Evolutionary conservation across 2,888 invertebrate species (phyloP), one percentile per base, ranked within the genome.

Genomic region (Diachrysia chrysitis): DNA sequence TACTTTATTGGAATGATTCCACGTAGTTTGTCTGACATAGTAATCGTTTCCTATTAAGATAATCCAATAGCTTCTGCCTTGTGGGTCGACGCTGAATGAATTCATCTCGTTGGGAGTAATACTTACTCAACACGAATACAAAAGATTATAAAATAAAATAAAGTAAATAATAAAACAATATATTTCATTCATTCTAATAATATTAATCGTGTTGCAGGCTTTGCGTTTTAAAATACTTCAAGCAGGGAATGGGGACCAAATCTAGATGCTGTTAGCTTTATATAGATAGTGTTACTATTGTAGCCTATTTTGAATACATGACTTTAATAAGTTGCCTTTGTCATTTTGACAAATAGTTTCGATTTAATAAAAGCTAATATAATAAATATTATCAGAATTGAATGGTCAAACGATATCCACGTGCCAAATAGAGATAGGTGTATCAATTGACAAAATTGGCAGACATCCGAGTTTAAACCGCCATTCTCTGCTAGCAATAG

Each of bases 361-460:
- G 32, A 32, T 1, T 1, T 7, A 32, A 32, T 1, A 32, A 32
- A 32, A 7, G 10, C 9, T 10, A 32, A 32, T 10, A 32, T 3
- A 51, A 51, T 21, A 51, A 51, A 19, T 46, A 17, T 17, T 1
- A 48, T 48, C 48, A 21, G 21, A 51, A 14, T 51, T 7, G 9
- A 48, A 51, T 21, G 48, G 19, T 12, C 48, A 19, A 21, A 19
- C 21, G 19, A 51, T 51, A 51, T 4, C 42, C 48, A 51, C 48
- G 48, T 51, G 48, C 48, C 58, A 58, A 37, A 42, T 58, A 23
- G 42, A 12, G 46, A 58, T 37, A 42, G 23, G 46, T 37, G 37
- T 51, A 51, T 51, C 48, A 51, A 51, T 51, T 51, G 58, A 25
- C 60, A 42, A 35, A 29, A 63, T 29, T 51, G 48, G 48, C 54